Base-by-base conservation (phyloP, 1,140 invertebrate genomes). In the Scaptomyza pallida region DNA sequence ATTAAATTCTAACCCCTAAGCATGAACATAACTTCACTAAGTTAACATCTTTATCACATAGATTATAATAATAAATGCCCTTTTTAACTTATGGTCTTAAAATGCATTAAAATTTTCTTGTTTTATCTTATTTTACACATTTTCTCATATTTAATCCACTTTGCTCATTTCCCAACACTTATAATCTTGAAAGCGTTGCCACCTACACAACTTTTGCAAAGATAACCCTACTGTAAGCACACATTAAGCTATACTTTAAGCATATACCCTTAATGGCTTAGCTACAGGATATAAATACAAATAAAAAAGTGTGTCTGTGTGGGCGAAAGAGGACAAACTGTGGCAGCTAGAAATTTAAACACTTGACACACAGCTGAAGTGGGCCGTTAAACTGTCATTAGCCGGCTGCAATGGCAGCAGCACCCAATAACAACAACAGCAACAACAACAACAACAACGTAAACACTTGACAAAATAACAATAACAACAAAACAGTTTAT, bases 291-390 rank as follows among this genome's bases (percentile, higher is more conserved):
- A 26, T 47, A 47, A 26, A 15, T 23, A 47, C n/a, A 8, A 0
- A 26, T n/a, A n/a, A n/a, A n/a, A n/a, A n/a, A n/a, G n/a, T n/a
- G n/a, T n/a, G n/a, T n/a, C n/a, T n/a, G 26, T 10, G 59, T 8
- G 26, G 26, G 26, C 10, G 12, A 37, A 5, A n/a, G 3, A 37
- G 33, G 2, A n/a, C 33, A 57, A 76, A 77, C 17, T 68, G 59
- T 59, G 40, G 47, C 74, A 69, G 59, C 68, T 88, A 48, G 65
- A 88, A 81, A 88, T 86, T 86, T 81, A 81, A 86, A 86, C 73
- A 86, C 74, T 85, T 50, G 41, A 62, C 44, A 23, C 37, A 21
- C 37, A 56, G 35, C 23, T 80, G 57, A 80, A 85, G 63, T 71
- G 64, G 68, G 41, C 61, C 54, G 61, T 71, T 81, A 60, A 73